Evolutionary conservation across 2,113 vertebrate genomes (phyloP).

Genomic region (Cephalopholis sonnerati): DNA sequence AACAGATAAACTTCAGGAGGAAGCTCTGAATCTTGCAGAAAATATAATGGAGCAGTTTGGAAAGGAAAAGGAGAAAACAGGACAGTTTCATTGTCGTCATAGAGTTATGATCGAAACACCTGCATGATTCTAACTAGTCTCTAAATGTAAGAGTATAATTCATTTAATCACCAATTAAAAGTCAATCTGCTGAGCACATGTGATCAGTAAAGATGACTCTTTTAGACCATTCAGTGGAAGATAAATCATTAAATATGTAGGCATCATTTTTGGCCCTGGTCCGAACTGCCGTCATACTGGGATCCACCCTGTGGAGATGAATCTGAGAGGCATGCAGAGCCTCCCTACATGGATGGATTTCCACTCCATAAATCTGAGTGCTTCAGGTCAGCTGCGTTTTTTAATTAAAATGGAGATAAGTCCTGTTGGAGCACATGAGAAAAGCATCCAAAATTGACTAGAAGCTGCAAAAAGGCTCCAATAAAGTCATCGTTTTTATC

Average conservation of each 20-base stretch:
- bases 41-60: conserved; percentile 1
- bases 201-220: neutral
- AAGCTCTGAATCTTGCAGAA: conserved; percentile 26
- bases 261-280: conserved; percentile 68
- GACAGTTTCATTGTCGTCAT: conserved; percentile 4
- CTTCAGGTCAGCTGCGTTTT: conserved; percentile 65
- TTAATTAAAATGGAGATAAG: conserved; percentile 69
- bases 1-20: conserved; percentile 62
- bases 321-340: conserved; percentile 73
- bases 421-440: conserved; percentile 17
- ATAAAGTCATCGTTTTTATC: conserved; percentile 40
- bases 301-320: conserved; percentile 79
- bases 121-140: neutral
- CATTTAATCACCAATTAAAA: neutral
- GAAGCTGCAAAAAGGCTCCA: neutral
- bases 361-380: conserved; percentile 75
- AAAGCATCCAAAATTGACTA: conserved; percentile 23
- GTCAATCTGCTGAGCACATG: conserved; percentile 36
- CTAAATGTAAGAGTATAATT: neutral
- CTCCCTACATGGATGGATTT: conserved; percentile 73
- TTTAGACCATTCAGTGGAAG: conserved; percentile 42
- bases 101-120: neutral
- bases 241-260: conserved; percentile 55
- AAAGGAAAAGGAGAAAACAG: neutral
- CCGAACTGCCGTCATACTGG: conserved; percentile 71